A percentile compares a stretch with the other conserved stretches of the same genome.
Evolutionary conservation across 2,797 vertebrate genomes (phyloP).

Genomic region (Columba guinea): DNA sequence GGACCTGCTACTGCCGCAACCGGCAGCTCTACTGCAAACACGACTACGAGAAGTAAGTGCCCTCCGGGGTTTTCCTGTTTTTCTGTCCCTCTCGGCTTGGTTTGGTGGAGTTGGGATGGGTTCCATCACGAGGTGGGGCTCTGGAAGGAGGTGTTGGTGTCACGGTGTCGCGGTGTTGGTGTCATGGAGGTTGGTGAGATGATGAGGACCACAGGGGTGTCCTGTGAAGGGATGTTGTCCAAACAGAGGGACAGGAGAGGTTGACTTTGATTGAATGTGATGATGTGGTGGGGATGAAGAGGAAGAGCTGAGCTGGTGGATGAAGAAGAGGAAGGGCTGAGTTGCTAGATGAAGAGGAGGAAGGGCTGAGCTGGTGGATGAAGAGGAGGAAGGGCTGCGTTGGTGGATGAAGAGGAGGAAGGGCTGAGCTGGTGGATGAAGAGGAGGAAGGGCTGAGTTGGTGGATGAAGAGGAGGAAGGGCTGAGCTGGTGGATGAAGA

Average conservation of each 20-base stretch:
- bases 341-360: too few relatives aligned
- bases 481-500: too few relatives aligned
- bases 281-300: rapidly evolving
- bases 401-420: too few relatives aligned
- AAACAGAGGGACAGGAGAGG: rapidly evolving
- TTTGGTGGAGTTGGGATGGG: neutral
- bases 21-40: constrained; percentile 90
- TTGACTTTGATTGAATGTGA: rapidly evolving
- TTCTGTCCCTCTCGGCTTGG: too few relatives aligned
- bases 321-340: neutral
- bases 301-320: neutral
- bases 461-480: too few relatives aligned
- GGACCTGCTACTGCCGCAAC: constrained; percentile 89
- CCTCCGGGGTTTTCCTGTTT: rapidly evolving
- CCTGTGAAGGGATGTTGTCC: neutral
- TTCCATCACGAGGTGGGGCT: too few relatives aligned
- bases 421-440: too few relatives aligned
- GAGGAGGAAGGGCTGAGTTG: too few relatives aligned
- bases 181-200: rapidly evolving
- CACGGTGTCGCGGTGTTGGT: neutral
- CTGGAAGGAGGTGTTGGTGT: neutral
- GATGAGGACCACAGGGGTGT: neutral
- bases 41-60: constrained; percentile 92
- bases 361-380: too few relatives aligned
- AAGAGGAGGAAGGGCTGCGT: too few relatives aligned